phyloP scores from a whole-genome alignment of 2,888 invertebrate species.

The Drosophila leonis region DNA sequence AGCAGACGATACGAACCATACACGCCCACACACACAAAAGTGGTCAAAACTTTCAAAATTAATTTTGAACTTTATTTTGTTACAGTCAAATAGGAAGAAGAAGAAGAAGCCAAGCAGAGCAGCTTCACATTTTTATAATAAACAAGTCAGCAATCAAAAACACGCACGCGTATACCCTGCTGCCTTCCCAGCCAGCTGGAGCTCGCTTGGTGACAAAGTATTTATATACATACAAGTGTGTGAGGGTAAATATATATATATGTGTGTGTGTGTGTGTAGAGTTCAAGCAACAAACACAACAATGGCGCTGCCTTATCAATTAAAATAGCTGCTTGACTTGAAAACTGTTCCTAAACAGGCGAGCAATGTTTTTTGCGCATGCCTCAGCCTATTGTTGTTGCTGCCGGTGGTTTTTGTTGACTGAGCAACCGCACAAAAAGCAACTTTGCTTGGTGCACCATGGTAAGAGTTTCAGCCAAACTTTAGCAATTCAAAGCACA shows the following conservation, averaged over 20 bases:
- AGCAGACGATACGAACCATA: background rate
- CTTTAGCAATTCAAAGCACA: conserved; percentile 35
- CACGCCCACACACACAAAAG: conserved; percentile 27
- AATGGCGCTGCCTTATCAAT: conserved; percentile 64
- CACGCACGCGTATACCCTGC: conserved; percentile 50
- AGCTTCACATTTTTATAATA: conserved; percentile 51
- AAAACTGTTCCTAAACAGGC: conserved; percentile 54
- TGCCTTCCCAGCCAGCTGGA: background rate
- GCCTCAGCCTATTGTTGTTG: conserved; percentile 18
- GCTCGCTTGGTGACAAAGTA: conserved; percentile 42
- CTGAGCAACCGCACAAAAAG: conserved; percentile 52
- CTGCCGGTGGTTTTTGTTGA: conserved; percentile 32
- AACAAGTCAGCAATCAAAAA: conserved; percentile 70
- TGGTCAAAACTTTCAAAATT: conserved; percentile 72
- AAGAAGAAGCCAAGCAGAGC: conserved; percentile 18
- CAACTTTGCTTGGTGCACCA: conserved; percentile 54
- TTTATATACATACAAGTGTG: background rate
- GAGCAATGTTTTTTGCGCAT: conserved; percentile 28
- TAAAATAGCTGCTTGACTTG: conserved; percentile 71
- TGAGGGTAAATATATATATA: background rate
- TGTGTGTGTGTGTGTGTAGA: conserved; percentile 19
- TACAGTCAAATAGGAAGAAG: conserved; percentile 38
- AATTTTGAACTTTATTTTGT: conserved; percentile 69
- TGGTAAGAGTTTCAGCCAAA: conserved; percentile 38
- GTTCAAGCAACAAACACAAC: conserved; percentile 17